Evolutionary conservation across 2,797 vertebrate genomes (phyloP).

Genomic region (Meda fulgida): DNA sequence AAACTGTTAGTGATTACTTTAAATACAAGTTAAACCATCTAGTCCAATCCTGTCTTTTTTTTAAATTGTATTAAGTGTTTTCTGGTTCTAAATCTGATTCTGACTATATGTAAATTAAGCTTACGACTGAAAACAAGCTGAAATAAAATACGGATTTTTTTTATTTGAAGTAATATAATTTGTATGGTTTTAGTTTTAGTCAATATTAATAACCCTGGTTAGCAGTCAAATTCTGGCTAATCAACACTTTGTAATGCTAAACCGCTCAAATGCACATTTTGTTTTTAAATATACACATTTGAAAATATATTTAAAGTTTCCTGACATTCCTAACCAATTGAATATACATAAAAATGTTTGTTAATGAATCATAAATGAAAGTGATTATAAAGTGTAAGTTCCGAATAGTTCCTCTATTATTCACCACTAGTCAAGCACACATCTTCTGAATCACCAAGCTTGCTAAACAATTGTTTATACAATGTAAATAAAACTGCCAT

Average conservation of each 20-base stretch:
- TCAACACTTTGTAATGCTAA: background rate
- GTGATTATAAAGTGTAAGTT: background rate
- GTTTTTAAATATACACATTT: background rate
- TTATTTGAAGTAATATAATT: background rate
- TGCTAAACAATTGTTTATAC: background rate
- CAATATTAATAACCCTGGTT: background rate
- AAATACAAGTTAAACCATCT: background rate
- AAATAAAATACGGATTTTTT: background rate
- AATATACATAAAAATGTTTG: background rate
- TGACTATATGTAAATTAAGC: background rate
- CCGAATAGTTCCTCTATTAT: background rate
- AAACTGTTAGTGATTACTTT: background rate
- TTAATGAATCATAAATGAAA: background rate
- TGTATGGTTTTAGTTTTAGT: background rate
- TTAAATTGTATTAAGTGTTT: background rate
- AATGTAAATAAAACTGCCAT: background rate
- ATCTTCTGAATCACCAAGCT: conserved; percentile 1
- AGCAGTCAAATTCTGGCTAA: background rate
- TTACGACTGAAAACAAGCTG: background rate
- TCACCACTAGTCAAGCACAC: background rate
- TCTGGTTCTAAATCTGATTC: background rate
- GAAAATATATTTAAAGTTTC: background rate
- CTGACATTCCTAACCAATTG: background rate
- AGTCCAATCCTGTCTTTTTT: background rate
- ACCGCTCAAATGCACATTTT: background rate